Base-by-base conservation (phyloP, 2,113 vertebrate species). In the Bos indicus region DNA sequence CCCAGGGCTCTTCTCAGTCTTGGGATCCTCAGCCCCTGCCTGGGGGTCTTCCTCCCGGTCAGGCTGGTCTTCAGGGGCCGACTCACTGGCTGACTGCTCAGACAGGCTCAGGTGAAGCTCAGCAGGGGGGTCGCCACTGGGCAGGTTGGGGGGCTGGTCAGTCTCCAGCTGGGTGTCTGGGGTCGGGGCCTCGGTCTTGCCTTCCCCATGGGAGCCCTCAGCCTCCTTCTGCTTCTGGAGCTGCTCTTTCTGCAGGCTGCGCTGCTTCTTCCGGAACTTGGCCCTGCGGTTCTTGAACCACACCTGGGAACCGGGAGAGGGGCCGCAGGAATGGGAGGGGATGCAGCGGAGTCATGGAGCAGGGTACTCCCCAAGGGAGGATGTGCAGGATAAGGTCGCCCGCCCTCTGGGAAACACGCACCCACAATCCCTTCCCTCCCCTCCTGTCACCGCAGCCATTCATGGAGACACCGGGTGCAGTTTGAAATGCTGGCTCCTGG, bases 251-350 rank as follows among this genome's bases (percentile, higher is more conserved):
- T 99, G 99, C 94, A 99, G 99, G 97, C 99, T 99, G 82, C 99
- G 99, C 97, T 99, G 99, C 99, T 99, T 99, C 99, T 99, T 99
- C 33, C 99, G 99, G 97, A 99, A 99, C 98, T 99, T 99, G 96
- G 99, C 99, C 85, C 99, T 99, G 11, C 99, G 99, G 98, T 99
- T 99, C 98, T 99, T 99, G 99, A 99, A 99, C 99, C 99, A 99
- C 52, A 99, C 99, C 99, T 99, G 96, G 64, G 78, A 48, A 26
- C 51, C 40, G 59, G 28, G 56, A 84, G 36, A 81, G 19, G 33
- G 46, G 67, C 48, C 15, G 36, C 56, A 14, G 21, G 54, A 81
- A 21, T 12, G 14, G 48, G 26, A 48, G 36, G 62, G 52, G 52
- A 57, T 40, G 60, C 77, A 60, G 51, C 6, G 15, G 21, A 36